phyloP scores from a whole-genome alignment of 2,888 invertebrate genomes.

The Chesias legatella region DNA sequence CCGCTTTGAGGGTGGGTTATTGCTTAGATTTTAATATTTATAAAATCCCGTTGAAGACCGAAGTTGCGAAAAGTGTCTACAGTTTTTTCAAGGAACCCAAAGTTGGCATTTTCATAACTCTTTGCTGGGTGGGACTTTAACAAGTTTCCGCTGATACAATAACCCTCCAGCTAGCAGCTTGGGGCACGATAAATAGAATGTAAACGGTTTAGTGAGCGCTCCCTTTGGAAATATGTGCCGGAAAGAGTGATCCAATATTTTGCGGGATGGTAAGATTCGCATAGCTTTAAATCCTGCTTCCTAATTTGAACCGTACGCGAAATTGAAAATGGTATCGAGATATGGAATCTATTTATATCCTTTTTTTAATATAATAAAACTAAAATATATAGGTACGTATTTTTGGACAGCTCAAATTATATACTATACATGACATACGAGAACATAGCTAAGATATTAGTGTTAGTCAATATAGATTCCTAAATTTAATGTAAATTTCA shows the following conservation, averaged over 20 bases:
- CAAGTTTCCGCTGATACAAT: slow-evolving; percentile 66
- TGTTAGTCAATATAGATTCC: too few relatives aligned
- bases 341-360: slow-evolving; percentile 2
- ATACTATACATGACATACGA: too few relatives aligned
- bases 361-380: too few relatives aligned
- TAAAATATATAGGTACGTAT: too few relatives aligned
- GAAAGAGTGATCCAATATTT: slow-evolving; percentile 31
- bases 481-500: too few relatives aligned
- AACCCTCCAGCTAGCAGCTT: slow-evolving; percentile 33
- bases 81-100: slow-evolving; percentile 59
- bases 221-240: slow-evolving; percentile 32
- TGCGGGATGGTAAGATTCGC: slow-evolving; percentile 29
- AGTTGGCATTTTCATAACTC: slow-evolving; percentile 74
- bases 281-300: slow-evolving; percentile 28
- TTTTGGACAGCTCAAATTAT: too few relatives aligned
- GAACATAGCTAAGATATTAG: too few relatives aligned
- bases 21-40: slow-evolving; percentile 67
- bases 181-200: slow-evolving; percentile 40
- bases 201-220: slow-evolving; percentile 41
- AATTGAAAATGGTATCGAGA: slow-evolving; percentile 9
- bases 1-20: slow-evolving; percentile 52
- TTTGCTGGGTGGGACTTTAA: slow-evolving; percentile 62
- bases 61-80: slow-evolving; percentile 60
- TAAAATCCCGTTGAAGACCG: slow-evolving; percentile 60
- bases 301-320: slow-evolving; percentile 12